Base-by-base conservation (phyloP, 2,888 invertebrate genomes). In the Allacma fusca region DNA sequence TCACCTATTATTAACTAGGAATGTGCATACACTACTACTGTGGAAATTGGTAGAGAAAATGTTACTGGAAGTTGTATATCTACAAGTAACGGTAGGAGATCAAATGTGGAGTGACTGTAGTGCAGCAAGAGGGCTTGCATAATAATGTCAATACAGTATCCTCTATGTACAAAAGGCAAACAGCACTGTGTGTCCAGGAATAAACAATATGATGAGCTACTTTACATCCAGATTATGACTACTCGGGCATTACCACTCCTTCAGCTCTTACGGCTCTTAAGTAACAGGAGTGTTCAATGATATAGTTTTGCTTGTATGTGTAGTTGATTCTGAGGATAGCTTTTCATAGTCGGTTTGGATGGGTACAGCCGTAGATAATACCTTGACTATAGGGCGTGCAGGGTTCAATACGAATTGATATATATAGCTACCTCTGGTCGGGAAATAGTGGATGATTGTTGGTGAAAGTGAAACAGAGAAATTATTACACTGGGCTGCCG, bases 391-490 rank as follows among this genome's bases (percentile, higher is more conserved):
- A 12, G 50, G 50, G n/a, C 4, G n/a, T 50, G 13, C 40, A 13
- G 40, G 40, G 40, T 50, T 50, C 50, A 50, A 50, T 50, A 50
- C 19, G 50, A 50, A 9, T 50, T 50, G 19, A 50, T 50, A 50
- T 50, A 50, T 13, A 13, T 16, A 50, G 9, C n/a, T 13, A 5
- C 16, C 50, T 50, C 50, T 50, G 50, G 50, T 50, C 50, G 50
- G 5, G 64, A 28, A 64, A 13, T 64, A 26, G 64, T 23, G 64
- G 28, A 64, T 24, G 24, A 59, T 24, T 57, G 26, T 65, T 43
- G 73, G 62, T 64, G 74, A 74, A 65, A 65, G 43, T 43, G 65
- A 44, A 65, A 74, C 23, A 74, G 65, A 65, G 43, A 59, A 72
- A 72, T 59, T 72, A 72, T 59, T 28, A 72, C 34, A 72, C 26